Percentiles rank a stretch among this genome's conserved stretches.
phyloP scores from a whole-genome alignment of 2,888 invertebrate species.

The Zaprionus bogoriensis region DNA sequence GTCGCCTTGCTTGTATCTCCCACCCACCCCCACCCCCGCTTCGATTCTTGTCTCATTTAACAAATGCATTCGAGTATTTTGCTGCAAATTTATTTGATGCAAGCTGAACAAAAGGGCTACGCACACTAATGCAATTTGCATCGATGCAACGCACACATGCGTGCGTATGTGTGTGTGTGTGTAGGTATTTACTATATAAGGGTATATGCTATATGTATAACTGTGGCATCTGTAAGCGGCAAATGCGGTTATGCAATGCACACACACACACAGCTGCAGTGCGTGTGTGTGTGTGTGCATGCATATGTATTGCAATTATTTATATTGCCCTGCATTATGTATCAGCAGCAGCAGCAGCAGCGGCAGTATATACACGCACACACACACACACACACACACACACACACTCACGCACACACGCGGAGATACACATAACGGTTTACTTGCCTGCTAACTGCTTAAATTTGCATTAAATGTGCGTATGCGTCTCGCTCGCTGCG shows the following conservation, averaged over 20 bases:
- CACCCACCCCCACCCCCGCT: neutral
- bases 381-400: slow-evolving; percentile 11
- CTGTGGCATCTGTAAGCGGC: slow-evolving; percentile 45
- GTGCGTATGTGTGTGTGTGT: too few species aligned
- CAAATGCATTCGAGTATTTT: slow-evolving; percentile 57
- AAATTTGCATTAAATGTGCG: slow-evolving; percentile 78
- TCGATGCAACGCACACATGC: slow-evolving; percentile 29
- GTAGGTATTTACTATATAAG: slow-evolving; percentile 19
- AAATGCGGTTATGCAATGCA: slow-evolving; percentile 71
- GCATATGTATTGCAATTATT: slow-evolving; percentile 71
- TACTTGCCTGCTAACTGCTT: slow-evolving; percentile 78
- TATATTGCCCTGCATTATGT: slow-evolving; percentile 77
- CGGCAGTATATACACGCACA: slow-evolving; percentile 24
- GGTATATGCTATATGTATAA: slow-evolving; percentile 11
- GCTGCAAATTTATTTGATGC: slow-evolving; percentile 68
- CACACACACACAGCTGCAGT: slow-evolving; percentile 32
- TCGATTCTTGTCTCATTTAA: slow-evolving; percentile 39
- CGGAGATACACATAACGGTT: slow-evolving; percentile 55
- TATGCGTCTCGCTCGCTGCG: slow-evolving; percentile 32
- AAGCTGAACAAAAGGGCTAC: slow-evolving; percentile 66
- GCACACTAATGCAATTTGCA: slow-evolving; percentile 66
- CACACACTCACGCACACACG: slow-evolving; percentile 26
- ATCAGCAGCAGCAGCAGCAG: slow-evolving; percentile 40
- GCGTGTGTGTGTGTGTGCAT: neutral
- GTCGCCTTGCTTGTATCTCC: neutral